Conservation (phyloP, 2,888 invertebrate species). For the Ischnus inquisitorius region DNA sequence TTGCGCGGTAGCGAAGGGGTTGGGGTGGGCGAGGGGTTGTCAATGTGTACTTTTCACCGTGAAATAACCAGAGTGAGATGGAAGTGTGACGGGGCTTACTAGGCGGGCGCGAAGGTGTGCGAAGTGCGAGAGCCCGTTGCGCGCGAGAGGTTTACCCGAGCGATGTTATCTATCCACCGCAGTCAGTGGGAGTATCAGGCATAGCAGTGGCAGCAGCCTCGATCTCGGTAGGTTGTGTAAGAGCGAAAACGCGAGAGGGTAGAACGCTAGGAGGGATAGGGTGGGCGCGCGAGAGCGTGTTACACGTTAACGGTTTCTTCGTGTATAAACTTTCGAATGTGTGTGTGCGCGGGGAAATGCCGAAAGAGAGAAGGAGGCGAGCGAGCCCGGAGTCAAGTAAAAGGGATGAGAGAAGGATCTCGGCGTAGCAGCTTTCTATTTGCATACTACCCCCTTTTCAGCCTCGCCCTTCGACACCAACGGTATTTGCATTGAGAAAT, state of each 20-base stretch:
- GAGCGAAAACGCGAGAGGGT: constrained; percentile 69
- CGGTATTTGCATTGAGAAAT: constrained; percentile 85
- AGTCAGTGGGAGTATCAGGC: constrained; percentile 29
- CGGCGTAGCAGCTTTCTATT: constrained; percentile 84
- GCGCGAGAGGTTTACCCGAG: constrained; percentile 59
- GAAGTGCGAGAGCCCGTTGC: constrained; percentile 42
- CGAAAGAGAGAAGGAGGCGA: constrained; percentile 31
- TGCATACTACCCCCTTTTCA: constrained; percentile 82
- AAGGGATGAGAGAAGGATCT: constrained; percentile 69
- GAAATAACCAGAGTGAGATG: constrained; percentile 69
- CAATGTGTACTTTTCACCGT: constrained; percentile 72
- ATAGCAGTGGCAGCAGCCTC: constrained; percentile 31
- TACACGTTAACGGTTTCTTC: constrained; percentile 43
- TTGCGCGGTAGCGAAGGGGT: constrained; percentile 3
- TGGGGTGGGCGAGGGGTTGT: constrained; percentile 38
- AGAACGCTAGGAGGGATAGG: constrained; percentile 62
- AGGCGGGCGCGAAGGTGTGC: constrained; percentile 51
- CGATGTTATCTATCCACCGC: constrained; percentile 57
- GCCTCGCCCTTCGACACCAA: constrained; percentile 82
- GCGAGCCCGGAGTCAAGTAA: constrained; percentile 58
- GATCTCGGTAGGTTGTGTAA: constrained; percentile 56
- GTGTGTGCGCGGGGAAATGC: constrained; percentile 29
- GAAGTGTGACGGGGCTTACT: constrained; percentile 10
- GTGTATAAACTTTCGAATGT: background rate
- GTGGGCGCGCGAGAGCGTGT: constrained; percentile 68